Evolutionary conservation across 2,888 invertebrate species (phyloP).

Genomic region (Tromatobia lineatoria): DNA sequence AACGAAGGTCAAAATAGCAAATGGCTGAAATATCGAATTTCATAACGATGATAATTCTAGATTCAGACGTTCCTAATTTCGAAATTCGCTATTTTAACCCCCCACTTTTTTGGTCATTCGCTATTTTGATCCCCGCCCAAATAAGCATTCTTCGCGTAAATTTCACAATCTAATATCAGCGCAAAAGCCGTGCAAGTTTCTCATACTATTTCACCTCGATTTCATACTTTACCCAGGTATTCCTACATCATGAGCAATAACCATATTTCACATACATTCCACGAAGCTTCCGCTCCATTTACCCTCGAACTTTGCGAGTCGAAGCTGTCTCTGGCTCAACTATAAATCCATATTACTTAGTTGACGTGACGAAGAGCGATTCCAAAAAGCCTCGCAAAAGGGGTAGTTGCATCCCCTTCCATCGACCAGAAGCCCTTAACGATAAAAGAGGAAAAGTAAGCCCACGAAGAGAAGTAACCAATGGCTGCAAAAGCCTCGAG

Average conservation of each 20-base stretch:
- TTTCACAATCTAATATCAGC: too few relatives aligned
- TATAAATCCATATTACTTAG: constrained; percentile 71
- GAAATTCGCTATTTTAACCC: too few relatives aligned
- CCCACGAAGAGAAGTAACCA: constrained; percentile 50
- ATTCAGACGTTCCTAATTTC: too few relatives aligned
- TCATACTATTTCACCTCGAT: not conserved
- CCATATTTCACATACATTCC: constrained; percentile 68
- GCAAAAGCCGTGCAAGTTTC: not conserved
- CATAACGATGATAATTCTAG: too few relatives aligned
- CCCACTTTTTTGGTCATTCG: too few relatives aligned
- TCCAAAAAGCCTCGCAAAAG: constrained; percentile 21
- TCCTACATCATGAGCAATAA: constrained; percentile 57
- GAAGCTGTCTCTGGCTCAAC: constrained; percentile 23
- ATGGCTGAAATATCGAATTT: too few relatives aligned
- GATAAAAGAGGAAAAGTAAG: constrained; percentile 12
- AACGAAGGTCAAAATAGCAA: too few relatives aligned
- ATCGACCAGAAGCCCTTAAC: not conserved
- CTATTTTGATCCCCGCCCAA: too few relatives aligned
- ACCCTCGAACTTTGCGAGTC: constrained; percentile 62
- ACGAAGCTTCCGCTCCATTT: constrained; percentile 69
- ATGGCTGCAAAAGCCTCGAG: constrained; percentile 41
- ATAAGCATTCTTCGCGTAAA: too few relatives aligned
- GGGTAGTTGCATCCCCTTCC: constrained; percentile 29
- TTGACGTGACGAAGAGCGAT: constrained; percentile 71
- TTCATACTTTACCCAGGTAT: not conserved